phyloP scores from a whole-genome alignment of 2,888 invertebrate genomes.

The Mesodorylaimus sp. region DNA sequence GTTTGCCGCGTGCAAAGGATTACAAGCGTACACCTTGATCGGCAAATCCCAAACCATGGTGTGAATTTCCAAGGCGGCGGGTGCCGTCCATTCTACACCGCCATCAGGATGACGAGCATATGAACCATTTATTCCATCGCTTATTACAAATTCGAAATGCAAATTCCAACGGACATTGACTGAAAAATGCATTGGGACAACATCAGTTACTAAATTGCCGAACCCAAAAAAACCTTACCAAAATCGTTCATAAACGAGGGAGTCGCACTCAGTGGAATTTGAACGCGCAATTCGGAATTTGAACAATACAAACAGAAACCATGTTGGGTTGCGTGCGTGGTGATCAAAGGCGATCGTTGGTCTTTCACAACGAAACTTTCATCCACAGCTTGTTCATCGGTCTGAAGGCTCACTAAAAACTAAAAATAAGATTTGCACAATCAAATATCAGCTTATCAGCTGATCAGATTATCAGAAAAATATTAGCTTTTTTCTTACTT shows the following conservation, averaged over 20 bases:
- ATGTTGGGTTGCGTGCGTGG: conserved; percentile 71
- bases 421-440: no score
- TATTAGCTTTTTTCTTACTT: no score
- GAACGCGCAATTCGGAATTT: conserved; percentile 71
- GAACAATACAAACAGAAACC: conserved; percentile 66
- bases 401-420: conserved; percentile 80
- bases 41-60: conserved; percentile 98
- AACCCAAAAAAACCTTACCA: no score
- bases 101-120: conserved; percentile 1
- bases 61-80: conserved; percentile 67
- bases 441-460: no score
- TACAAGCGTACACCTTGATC: conserved; percentile 74
- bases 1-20: conserved; percentile 39
- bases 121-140: conserved; percentile 12
- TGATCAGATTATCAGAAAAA: no score
- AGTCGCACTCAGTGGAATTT: conserved; percentile 80
- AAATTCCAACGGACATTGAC: conserved; percentile 77
- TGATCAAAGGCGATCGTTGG: conserved; percentile 33
- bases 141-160: conserved; percentile 76
- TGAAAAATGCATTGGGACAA: no score
- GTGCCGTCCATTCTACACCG: conserved; percentile 42
- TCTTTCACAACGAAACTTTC: conserved; percentile 37
- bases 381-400: conserved; percentile 56
- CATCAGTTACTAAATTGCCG: no score
- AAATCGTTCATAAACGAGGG: conserved; percentile 83